A percentile compares a stretch with the other conserved stretches of the same genome.
Evolutionary conservation across 2,888 invertebrate genomes (phyloP).

Genomic region (Pseudoips prasinana): DNA sequence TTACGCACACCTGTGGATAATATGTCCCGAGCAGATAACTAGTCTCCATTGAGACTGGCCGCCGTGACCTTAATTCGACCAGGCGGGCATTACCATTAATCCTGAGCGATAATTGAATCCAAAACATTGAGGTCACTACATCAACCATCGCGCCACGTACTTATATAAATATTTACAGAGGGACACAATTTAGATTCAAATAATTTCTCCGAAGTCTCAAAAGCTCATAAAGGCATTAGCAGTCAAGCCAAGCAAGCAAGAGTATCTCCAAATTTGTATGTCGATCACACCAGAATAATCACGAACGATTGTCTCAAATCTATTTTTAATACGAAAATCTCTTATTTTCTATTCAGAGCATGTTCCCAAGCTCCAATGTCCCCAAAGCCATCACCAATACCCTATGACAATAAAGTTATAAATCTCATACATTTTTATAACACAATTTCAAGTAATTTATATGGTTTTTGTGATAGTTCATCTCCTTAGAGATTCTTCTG

Average conservation of each 20-base stretch:
- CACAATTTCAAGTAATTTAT: constrained; percentile 56
- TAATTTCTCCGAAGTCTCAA: too few species aligned
- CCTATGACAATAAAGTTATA: constrained; percentile 54
- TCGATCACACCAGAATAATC: constrained; percentile 37
- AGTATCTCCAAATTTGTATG: constrained; percentile 32
- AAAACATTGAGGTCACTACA: too few species aligned
- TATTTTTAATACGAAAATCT: constrained; percentile 55
- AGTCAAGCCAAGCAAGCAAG: constrained; percentile 15
- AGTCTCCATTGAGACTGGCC: too few species aligned
- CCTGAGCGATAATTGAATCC: too few species aligned
- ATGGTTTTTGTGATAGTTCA: constrained; percentile 25
- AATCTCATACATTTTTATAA: constrained; percentile 70
- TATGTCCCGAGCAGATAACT: too few species aligned
- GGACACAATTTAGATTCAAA: too few species aligned
- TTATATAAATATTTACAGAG: too few species aligned
- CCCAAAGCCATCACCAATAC: constrained; percentile 41
- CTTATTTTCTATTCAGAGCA: constrained; percentile 50
- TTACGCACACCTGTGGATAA: too few species aligned
- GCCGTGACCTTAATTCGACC: too few species aligned
- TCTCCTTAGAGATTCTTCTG: constrained; percentile 18
- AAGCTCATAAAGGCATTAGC: constrained; percentile 16
- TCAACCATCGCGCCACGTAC: too few species aligned
- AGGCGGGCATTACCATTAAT: too few species aligned
- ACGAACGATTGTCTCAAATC: constrained; percentile 36
- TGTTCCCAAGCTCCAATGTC: constrained; percentile 38